Evolutionary conservation across 2,888 invertebrate species (phyloP).

Genomic region (Ectobius pallidus): DNA sequence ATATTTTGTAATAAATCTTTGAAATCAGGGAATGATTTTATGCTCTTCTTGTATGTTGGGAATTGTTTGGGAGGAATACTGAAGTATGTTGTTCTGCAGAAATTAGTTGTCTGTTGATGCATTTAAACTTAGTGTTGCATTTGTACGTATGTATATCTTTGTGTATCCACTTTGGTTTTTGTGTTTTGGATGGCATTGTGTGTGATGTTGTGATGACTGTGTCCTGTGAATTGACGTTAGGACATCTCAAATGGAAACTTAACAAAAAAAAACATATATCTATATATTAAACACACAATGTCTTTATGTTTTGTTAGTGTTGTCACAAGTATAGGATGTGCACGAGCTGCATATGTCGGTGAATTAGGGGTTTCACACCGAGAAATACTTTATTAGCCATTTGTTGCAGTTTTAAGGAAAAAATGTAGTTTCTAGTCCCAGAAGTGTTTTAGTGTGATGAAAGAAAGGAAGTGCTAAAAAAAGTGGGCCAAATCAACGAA

Average conservation of each 20-base stretch:
- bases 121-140: slow-evolving; percentile 40
- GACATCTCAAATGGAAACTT: background rate
- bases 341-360: slow-evolving; percentile 33
- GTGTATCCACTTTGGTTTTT: slow-evolving; percentile 36
- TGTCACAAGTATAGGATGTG: slow-evolving; percentile 34
- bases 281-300: slow-evolving; percentile 30
- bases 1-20: no score
- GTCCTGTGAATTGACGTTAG: slow-evolving; percentile 18
- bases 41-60: no score
- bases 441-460: background rate
- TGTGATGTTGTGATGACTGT: slow-evolving; percentile 26
- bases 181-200: slow-evolving; percentile 39
- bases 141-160: slow-evolving; percentile 38
- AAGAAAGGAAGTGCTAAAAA: background rate
- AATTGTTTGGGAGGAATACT: background rate
- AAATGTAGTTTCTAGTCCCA: slow-evolving; percentile 35
- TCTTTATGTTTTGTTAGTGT: slow-evolving; percentile 35
- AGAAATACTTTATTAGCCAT: slow-evolving; percentile 42
- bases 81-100: slow-evolving; percentile 25
- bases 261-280: slow-evolving; percentile 13
- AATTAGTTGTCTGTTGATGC: slow-evolving; percentile 35
- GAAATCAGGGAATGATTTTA: no score
- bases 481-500: background rate
- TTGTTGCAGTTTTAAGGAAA: slow-evolving; percentile 41
- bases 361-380: slow-evolving; percentile 35